Conservation (phyloP, 2,797 vertebrate species). For the Heliangelus exortis region DNA sequence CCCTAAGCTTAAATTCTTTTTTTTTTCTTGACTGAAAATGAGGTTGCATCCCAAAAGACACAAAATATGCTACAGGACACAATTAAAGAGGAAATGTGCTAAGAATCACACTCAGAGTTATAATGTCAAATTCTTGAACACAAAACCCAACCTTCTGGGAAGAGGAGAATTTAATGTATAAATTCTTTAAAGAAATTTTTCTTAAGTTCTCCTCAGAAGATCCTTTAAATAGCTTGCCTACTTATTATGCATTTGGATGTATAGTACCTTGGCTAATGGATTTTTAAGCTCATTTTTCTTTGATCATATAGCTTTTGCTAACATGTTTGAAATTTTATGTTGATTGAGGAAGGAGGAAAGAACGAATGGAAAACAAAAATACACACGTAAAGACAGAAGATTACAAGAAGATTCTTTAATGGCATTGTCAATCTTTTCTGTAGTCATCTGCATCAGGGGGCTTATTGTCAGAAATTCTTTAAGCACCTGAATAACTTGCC, state of each 20-base stretch:
- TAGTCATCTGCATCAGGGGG: neutral
- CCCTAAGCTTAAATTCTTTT: neutral
- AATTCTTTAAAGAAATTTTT: neutral
- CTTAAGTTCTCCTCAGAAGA: neutral
- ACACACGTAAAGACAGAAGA: neutral
- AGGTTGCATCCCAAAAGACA: conserved; percentile 13
- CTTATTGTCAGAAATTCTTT: neutral
- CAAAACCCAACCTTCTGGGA: neutral
- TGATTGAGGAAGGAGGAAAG: neutral
- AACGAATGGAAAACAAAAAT: neutral
- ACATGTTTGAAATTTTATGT: neutral
- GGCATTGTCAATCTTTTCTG: neutral
- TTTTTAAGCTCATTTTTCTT: neutral
- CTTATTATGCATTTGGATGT: neutral
- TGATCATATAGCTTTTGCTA: neutral
- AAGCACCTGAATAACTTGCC: neutral
- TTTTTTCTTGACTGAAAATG: neutral
- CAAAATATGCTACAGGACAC: neutral
- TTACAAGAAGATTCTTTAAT: neutral
- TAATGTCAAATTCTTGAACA: neutral
- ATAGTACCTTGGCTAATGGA: neutral
- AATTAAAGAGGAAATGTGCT: neutral
- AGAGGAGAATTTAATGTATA: neutral
- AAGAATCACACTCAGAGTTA: neutral
- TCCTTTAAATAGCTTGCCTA: neutral